These are phyloP conservation scores for Nomada flava DNA, from an alignment of 2,888 invertebrate genomes.

Conservation along the genomic window DNA sequence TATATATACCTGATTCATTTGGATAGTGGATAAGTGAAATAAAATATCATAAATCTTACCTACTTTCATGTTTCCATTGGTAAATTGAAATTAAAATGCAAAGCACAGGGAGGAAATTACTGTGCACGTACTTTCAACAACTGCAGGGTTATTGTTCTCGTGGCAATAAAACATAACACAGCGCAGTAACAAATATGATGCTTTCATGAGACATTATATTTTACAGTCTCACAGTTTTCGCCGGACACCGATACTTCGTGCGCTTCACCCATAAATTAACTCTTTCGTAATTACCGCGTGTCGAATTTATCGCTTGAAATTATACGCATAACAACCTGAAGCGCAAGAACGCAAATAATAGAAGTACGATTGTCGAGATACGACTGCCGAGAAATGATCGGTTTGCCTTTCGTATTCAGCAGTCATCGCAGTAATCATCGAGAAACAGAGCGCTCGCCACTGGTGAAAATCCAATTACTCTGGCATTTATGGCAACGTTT, in stretches of 20 bases:
- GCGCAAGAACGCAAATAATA: background rate
- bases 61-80: too few relatives aligned
- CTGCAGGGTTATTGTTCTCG: too few relatives aligned
- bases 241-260: background rate
- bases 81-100: too few relatives aligned
- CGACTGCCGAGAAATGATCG: background rate
- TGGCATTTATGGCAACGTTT: slow-evolving; percentile 14
- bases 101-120: too few relatives aligned
- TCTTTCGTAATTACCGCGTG: background rate
- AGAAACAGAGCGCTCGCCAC: slow-evolving; percentile 5
- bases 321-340: background rate
- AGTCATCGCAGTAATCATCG: background rate
- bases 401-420: background rate
- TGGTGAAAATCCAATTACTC: slow-evolving; percentile 14
- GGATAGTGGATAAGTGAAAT: too few relatives aligned
- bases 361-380: background rate
- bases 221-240: too few relatives aligned
- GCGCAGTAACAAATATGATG: too few relatives aligned
- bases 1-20: too few relatives aligned
- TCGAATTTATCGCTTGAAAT: background rate
- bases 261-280: background rate
- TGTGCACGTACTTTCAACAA: too few relatives aligned
- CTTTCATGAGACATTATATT: too few relatives aligned
- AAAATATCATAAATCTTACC: too few relatives aligned
- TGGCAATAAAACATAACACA: too few relatives aligned